Evolutionary conservation across 2,888 invertebrate species (phyloP), one percentile per base, ranked within the genome.

Genomic region (Heliconius ismenius): DNA sequence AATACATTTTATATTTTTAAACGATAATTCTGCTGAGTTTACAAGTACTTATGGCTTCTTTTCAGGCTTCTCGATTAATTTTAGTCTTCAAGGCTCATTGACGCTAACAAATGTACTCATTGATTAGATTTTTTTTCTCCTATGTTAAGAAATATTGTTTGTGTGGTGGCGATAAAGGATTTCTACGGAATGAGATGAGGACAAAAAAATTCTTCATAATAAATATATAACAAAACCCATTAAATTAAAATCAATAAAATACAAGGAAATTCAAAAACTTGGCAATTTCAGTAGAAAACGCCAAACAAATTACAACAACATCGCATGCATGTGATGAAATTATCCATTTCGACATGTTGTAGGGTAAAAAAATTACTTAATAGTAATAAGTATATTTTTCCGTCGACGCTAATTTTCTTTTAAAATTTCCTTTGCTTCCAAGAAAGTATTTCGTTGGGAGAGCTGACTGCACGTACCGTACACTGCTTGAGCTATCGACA

Each of bases 41-140:
- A 72, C 36, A 54, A 72, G 49, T 65, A 62, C 60, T 63, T 76
- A 76, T 62, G 76, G 76, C 76, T 76, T 76, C 72, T 73, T 76
- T 39, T 65, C 49, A 58, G 65, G 76, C 76, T 76, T 76, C 76
- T 54, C 28, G 64, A 65, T 76, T n/a, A 65, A 73, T 73, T 73
- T 36, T 26, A 64, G 43, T 21, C 49, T 63, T 60, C 39, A 70
- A 69, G 70, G 73, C 60, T 73, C 15, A 26, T 62, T 62, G 54
- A 68, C 32, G 7, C 49, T 0, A 49, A 49, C 7, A 36, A 10
- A 58, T 32, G 15, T 60, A 49, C 0, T 21, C 3, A 49, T 60
- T 11, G 69, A 54, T 49, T 49, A 28, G 21, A 4, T 13, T 28
- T 21, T 21, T 0, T 39, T 36, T 13, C 39, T 39, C n/a, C 6